A percentile compares a stretch with the other conserved stretches of the same genome.
phyloP scores from a whole-genome alignment of 1,140 invertebrate genomes.

The Leptinotarsa defecta region DNA sequence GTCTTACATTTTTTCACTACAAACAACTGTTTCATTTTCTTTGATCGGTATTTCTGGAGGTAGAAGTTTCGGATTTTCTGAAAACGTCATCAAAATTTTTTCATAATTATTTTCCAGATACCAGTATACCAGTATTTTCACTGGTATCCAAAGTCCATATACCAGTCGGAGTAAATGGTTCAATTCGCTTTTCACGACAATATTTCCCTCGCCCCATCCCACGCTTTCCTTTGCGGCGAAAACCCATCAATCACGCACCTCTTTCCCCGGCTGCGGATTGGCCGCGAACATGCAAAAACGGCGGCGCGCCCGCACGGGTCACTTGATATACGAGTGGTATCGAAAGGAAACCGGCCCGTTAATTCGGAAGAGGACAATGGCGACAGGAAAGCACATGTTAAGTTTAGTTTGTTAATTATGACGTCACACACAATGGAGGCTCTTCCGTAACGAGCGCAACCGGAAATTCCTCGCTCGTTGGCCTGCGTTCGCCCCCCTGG shows the following conservation, averaged over 20 bases:
- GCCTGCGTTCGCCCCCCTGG: background rate
- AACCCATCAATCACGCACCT: background rate
- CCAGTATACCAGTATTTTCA: too few relatives aligned
- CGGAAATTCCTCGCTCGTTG: constrained; percentile 53
- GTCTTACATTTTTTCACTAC: too few relatives aligned
- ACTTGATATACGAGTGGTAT: constrained; percentile 55
- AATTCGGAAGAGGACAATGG: constrained; percentile 57
- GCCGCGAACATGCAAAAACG: constrained; percentile 34
- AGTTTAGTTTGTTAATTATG: constrained; percentile 59
- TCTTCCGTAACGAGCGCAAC: constrained; percentile 49
- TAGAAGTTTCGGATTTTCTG: too few relatives aligned
- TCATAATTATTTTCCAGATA: too few relatives aligned
- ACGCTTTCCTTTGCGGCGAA: background rate
- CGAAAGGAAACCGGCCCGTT: constrained; percentile 56
- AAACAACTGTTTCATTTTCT: too few relatives aligned
- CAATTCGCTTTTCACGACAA: background rate
- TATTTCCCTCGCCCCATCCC: background rate
- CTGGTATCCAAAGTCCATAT: too few relatives aligned
- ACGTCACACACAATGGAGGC: constrained; percentile 55
- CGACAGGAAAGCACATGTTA: constrained; percentile 58
- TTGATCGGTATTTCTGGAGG: too few relatives aligned
- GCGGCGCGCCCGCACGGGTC: constrained; percentile 45
- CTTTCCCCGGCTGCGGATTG: background rate
- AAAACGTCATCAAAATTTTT: too few relatives aligned
- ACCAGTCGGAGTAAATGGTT: too few relatives aligned